Conservation (phyloP, 2,888 invertebrate genomes). For the Platerodrilus igneus region DNA sequence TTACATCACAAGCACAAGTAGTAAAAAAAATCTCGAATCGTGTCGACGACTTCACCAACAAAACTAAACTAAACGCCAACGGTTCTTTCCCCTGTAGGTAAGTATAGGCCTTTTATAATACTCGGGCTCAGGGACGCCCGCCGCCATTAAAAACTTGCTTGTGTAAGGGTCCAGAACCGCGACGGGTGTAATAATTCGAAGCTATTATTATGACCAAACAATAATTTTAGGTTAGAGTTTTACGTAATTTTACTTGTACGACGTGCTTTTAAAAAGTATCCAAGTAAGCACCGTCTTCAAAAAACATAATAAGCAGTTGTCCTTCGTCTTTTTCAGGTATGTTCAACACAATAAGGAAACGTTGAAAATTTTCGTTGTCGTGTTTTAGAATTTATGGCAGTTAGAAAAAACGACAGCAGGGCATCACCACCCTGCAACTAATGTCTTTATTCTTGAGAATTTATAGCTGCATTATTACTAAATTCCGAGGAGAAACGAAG, state of each 20-base stretch:
- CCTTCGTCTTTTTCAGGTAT: conserved; percentile 26
- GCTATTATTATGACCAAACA: conserved; percentile 44
- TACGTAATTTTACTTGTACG: no score
- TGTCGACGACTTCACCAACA: conserved; percentile 39
- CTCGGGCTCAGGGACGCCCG: conserved; percentile 47
- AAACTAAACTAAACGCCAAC: conserved; percentile 40
- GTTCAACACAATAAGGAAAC: conserved; percentile 28
- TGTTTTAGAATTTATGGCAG: conserved; percentile 41
- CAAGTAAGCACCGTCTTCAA: no score
- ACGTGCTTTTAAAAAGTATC: no score
- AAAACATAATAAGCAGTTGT: conserved; percentile 18
- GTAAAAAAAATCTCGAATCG: conserved; percentile 23
- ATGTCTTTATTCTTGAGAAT: conserved; percentile 22
- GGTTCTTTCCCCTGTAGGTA: conserved; percentile 40
- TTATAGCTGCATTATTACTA: no score
- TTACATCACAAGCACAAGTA: conserved; percentile 16
- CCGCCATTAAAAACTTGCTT: conserved; percentile 49
- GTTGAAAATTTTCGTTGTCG: conserved; percentile 24
- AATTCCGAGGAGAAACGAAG: no score
- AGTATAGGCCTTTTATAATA: conserved; percentile 40
- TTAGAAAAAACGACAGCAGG: conserved; percentile 38
- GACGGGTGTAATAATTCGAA: conserved; percentile 36
- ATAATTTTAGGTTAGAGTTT: no score
- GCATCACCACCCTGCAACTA: conserved; percentile 20
- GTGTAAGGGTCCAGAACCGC: conserved; percentile 40